phyloP scores from a whole-genome alignment of 2,888 invertebrate species.

The Ichneumoninae sp. region DNA sequence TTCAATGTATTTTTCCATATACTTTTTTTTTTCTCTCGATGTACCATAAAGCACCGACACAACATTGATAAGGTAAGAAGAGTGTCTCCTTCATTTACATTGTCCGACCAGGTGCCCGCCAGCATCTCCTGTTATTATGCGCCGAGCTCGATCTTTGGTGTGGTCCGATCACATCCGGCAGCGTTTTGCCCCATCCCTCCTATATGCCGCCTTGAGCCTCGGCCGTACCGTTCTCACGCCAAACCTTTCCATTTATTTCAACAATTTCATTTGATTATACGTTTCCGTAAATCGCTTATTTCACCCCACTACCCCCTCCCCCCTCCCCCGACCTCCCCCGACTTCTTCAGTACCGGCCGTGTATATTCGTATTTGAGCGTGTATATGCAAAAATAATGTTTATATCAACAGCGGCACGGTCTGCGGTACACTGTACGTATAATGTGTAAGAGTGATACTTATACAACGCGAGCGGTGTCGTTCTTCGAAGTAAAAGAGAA shows the following conservation, averaged over 20 bases:
- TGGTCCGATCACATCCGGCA: slow-evolving; percentile 51
- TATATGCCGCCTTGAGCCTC: slow-evolving; percentile 6
- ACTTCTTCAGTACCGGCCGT: neutral
- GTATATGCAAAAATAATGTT: slow-evolving; percentile 5
- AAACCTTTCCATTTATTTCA: slow-evolving; percentile 20
- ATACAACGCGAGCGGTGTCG: slow-evolving; percentile 9
- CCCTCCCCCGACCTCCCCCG: neutral
- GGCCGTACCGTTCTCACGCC: slow-evolving; percentile 23
- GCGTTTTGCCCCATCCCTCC: slow-evolving; percentile 20
- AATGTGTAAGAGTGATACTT: slow-evolving; percentile 19
- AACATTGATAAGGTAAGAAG: neutral
- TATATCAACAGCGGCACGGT: slow-evolving; percentile 12
- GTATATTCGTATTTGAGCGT: neutral
- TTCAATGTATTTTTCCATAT: too few relatives aligned
- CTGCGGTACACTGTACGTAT: slow-evolving; percentile 17
- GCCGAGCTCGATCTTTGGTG: slow-evolving; percentile 32
- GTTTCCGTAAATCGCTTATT: slow-evolving; percentile 9
- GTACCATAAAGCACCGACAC: too few relatives aligned
- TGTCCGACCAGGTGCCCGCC: slow-evolving; percentile 25
- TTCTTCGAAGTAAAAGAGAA: slow-evolving; percentile 12
- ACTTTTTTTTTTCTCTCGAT: too few relatives aligned
- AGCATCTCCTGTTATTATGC: slow-evolving; percentile 14
- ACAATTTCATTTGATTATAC: slow-evolving; percentile 10
- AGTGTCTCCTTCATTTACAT: neutral
- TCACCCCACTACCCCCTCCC: neutral